phyloP scores from a whole-genome alignment of 2,888 invertebrate genomes.

The Crepidodera aurea region DNA sequence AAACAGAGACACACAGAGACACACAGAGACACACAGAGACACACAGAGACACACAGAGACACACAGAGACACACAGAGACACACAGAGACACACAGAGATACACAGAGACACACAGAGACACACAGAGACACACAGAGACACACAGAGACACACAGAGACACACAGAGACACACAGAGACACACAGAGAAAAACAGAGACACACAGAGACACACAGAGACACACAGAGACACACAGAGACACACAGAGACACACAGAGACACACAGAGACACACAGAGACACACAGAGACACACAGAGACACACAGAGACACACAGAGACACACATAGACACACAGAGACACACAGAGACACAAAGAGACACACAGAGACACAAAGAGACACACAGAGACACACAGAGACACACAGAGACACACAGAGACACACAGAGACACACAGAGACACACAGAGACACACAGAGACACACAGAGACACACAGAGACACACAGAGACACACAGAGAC shows the following conservation, averaged over 20 bases:
- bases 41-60: too few species aligned
- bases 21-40: too few species aligned
- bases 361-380: too few species aligned
- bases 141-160: background rate
- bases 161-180: background rate
- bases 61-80: too few species aligned
- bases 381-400: background rate
- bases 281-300: background rate
- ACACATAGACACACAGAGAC: too few species aligned
- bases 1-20: too few species aligned
- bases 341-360: too few species aligned
- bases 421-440: background rate
- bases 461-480: background rate
- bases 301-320: background rate
- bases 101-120: too few species aligned
- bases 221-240: background rate
- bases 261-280: background rate
- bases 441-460: too few species aligned
- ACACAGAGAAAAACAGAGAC: too few species aligned
- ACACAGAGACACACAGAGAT: too few species aligned
- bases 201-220: background rate
- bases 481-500: background rate
- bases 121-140: too few species aligned
- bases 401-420: background rate
- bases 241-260: background rate